A percentile compares a stretch with the other conserved stretches of the same genome.
These are phyloP conservation scores for Eulemur macaco DNA, from an alignment of 2,113 vertebrate genomes.

Conservation along the genomic window DNA sequence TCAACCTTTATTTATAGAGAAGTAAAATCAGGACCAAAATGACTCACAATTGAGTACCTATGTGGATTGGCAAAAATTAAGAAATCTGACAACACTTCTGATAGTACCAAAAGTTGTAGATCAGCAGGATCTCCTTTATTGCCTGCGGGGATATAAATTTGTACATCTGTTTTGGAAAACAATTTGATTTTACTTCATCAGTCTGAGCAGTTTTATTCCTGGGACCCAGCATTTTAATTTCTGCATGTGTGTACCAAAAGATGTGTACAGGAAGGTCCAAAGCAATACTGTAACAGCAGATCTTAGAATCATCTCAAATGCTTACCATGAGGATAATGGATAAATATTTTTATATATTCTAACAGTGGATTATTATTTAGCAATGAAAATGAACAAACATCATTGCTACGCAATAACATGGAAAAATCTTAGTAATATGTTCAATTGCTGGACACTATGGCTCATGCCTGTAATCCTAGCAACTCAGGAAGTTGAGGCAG, in stretches of 20 bases:
- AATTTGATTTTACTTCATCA: neutral
- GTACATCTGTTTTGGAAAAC: neutral
- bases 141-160: neutral
- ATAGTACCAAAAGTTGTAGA: neutral
- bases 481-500: neutral
- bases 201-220: neutral
- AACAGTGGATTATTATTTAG: neutral
- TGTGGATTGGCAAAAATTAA: neutral
- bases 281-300: neutral
- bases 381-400: neutral
- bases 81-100: neutral
- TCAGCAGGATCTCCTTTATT: neutral
- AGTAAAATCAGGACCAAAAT: conserved; percentile 23
- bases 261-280: neutral
- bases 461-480: neutral
- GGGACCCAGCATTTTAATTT: neutral
- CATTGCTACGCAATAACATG: neutral
- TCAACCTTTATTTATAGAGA: neutral
- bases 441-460: neutral
- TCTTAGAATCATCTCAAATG: neutral
- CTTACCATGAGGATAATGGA: neutral
- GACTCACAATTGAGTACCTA: neutral
- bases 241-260: neutral
- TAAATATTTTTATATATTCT: neutral
- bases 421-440: conserved; percentile 7